These are phyloP conservation scores for Geotrupes spiniger DNA, from an alignment of 2,888 invertebrate species.

Conservation along the genomic window DNA sequence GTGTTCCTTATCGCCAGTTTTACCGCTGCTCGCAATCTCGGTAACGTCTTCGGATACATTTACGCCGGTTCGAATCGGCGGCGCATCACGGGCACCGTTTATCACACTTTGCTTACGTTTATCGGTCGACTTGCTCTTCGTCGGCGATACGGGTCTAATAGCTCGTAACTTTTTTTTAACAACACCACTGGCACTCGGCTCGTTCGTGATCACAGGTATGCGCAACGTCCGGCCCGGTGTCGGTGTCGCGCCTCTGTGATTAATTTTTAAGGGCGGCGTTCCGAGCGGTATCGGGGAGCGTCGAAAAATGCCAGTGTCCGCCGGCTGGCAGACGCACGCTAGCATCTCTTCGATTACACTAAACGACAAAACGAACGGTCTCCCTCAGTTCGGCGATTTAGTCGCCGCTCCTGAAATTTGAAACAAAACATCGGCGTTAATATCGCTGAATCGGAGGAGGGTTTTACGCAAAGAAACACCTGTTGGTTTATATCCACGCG, in stretches of 20 bases:
- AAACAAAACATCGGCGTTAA: too few species aligned
- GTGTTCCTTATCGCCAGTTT: conserved; percentile 18
- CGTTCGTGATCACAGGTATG: conserved; percentile 37
- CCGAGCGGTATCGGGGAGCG: conserved; percentile 54
- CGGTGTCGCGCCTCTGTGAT: conserved; percentile 35
- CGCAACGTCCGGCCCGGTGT: conserved; percentile 39
- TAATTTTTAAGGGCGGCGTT: conserved; percentile 46
- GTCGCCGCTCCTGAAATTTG: too few species aligned
- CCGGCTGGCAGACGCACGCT: conserved; percentile 67
- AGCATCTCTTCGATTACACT: conserved; percentile 53
- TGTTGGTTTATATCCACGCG: too few species aligned
- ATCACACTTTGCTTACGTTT: not conserved
- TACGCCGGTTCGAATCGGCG: too few species aligned
- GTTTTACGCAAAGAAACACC: too few species aligned
- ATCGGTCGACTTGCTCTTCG: not conserved
- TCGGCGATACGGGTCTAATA: not conserved
- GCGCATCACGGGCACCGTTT: not conserved
- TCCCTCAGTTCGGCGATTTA: too few species aligned
- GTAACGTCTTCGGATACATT: conserved; percentile 14
- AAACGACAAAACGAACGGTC: too few species aligned
- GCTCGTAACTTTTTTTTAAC: not conserved
- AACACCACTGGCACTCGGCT: conserved; percentile 28
- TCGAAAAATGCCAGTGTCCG: conserved; percentile 58
- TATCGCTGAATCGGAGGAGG: too few species aligned
- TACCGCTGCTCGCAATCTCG: conserved; percentile 11